Percentiles rank a stretch among this genome's conserved stretches.
Conservation (phyloP, 2,797 vertebrate species). For the Paratrypauchen microcephalus region DNA sequence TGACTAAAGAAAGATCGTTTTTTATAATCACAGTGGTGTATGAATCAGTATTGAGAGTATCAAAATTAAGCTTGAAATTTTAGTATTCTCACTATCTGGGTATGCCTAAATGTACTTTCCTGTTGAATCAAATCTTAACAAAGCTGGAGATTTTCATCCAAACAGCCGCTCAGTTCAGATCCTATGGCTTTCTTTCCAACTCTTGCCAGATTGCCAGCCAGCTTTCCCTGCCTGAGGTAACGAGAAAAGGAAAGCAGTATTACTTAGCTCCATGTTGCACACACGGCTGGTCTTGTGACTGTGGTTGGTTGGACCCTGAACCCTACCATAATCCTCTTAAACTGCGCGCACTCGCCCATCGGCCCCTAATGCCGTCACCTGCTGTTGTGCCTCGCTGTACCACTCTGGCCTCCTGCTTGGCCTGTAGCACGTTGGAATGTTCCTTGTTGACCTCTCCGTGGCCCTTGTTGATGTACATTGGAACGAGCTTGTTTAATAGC, state of each 20-base stretch:
- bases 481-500: slow-evolving; percentile 1
- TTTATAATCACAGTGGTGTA: too few species aligned
- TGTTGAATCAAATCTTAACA: background rate
- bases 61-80: too few species aligned
- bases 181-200: background rate
- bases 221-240: slow-evolving; percentile 8
- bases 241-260: slow-evolving; percentile 7
- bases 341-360: slow-evolving; percentile 34
- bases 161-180: background rate
- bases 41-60: too few species aligned
- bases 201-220: background rate
- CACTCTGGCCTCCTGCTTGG: slow-evolving; percentile 25
- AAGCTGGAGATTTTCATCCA: too few species aligned
- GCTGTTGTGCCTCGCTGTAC: slow-evolving; percentile 54
- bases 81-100: too few species aligned
- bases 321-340: slow-evolving; percentile 69
- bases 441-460: slow-evolving; percentile 10
- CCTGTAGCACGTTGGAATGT: background rate
- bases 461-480: slow-evolving; percentile 12
- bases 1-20: too few species aligned
- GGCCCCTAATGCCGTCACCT: slow-evolving; percentile 54
- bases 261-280: slow-evolving; percentile 19
- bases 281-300: slow-evolving; percentile 40
- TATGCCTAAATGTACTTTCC: background rate
- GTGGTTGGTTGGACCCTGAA: slow-evolving; percentile 46